Evolutionary conservation across 2,888 invertebrate species (phyloP).

Genomic region (Nesidiocoris tenuis): DNA sequence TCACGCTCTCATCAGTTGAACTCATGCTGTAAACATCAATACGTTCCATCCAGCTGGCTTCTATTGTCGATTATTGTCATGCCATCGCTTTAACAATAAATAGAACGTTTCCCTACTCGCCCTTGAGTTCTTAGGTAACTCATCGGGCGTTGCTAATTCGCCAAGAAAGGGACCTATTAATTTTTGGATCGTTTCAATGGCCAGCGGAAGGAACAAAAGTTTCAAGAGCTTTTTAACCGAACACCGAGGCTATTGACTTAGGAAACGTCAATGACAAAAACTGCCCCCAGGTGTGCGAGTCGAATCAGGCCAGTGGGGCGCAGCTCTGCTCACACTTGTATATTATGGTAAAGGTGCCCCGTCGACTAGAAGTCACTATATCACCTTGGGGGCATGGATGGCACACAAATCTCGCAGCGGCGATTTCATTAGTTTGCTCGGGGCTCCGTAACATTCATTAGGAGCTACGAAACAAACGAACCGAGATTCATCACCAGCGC

Average conservation of each 20-base stretch:
- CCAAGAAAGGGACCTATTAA: neutral
- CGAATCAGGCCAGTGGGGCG: slow-evolving; percentile 40
- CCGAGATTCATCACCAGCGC: neutral
- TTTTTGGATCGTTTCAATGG: neutral
- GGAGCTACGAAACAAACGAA: neutral
- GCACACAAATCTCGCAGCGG: neutral
- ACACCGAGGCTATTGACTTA: slow-evolving; percentile 25
- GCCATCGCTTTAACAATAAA: neutral
- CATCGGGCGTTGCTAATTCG: neutral
- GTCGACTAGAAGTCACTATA: neutral
- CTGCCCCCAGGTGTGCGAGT: slow-evolving; percentile 23
- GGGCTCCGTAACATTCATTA: too few relatives aligned
- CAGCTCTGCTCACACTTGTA: slow-evolving; percentile 14
- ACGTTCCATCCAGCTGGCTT: neutral
- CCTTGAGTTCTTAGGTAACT: neutral
- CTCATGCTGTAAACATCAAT: neutral
- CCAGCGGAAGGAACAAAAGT: neutral
- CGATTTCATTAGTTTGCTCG: neutral
- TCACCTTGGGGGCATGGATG: neutral
- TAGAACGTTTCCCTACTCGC: neutral
- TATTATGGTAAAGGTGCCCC: neutral
- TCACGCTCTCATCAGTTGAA: neutral
- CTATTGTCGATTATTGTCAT: neutral
- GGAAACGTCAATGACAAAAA: slow-evolving; percentile 31
- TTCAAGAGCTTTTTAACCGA: neutral